Evolutionary conservation across 2,113 vertebrate species (phyloP).

Genomic region (Pantherophis guttatus): DNA sequence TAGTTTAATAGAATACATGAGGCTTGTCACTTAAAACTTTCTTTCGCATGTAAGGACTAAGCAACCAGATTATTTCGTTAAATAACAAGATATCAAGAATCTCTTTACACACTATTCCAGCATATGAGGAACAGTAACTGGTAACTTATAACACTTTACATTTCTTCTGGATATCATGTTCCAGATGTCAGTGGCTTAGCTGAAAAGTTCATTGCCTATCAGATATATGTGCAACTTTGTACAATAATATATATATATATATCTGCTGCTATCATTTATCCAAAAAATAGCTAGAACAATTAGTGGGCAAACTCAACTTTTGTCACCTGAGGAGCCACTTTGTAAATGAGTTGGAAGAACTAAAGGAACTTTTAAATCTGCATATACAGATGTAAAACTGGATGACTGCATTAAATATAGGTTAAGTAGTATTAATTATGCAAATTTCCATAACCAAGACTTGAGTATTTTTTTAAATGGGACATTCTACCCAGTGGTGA

Average conservation of each 20-base stretch:
- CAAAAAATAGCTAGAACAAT: not conserved
- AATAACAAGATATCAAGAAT: not conserved
- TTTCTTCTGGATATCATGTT: not conserved
- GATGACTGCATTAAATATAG: not conserved
- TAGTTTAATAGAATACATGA: not conserved
- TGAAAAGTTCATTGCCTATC: not conserved
- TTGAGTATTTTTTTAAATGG: not conserved
- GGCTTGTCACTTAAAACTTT: not conserved
- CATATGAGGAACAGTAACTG: not conserved
- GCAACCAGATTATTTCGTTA: not conserved
- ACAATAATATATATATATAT: not conserved
- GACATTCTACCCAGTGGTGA: not conserved
- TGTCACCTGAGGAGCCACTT: not conserved
- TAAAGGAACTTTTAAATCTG: not conserved
- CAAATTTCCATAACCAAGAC: not conserved
- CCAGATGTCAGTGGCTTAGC: not conserved
- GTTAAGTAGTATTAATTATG: not conserved
- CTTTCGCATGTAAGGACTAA: not conserved
- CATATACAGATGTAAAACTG: not conserved
- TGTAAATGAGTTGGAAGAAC: not conserved
- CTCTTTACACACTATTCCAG: not conserved
- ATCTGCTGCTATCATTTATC: not conserved
- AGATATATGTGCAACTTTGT: not conserved
- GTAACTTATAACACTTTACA: not conserved
- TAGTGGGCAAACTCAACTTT: not conserved